Percentiles rank a stretch among this genome's conserved stretches.
phyloP scores from a whole-genome alignment of 2,113 vertebrate genomes.

The Shinisaurus crocodilurus region DNA sequence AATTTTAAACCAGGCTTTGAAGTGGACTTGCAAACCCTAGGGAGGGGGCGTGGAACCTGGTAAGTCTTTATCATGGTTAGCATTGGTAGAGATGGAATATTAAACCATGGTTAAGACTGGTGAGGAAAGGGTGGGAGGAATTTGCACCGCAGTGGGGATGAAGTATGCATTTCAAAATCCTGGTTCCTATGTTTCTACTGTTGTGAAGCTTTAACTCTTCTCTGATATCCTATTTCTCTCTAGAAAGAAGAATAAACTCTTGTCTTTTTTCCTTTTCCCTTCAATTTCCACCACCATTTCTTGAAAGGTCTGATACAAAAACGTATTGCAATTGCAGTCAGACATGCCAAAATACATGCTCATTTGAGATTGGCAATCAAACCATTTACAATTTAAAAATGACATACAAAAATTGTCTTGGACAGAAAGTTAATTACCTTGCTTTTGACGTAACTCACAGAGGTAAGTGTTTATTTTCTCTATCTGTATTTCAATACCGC shows the following conservation, averaged over 20 bases:
- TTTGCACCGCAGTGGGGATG: background rate
- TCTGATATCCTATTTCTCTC: background rate
- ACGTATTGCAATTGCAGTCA: rapidly evolving
- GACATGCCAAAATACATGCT: constrained; percentile 42
- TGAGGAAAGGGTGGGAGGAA: background rate
- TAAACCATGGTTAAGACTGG: background rate
- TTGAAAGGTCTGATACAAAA: constrained; percentile 69
- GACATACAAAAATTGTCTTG: constrained; percentile 68
- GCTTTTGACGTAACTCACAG: constrained; percentile 67
- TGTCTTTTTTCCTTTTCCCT: rapidly evolving
- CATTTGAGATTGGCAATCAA: constrained; percentile 65
- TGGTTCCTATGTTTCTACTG: background rate
- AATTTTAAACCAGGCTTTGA: background rate
- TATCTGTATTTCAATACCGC: background rate
- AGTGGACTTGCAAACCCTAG: background rate
- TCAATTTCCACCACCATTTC: background rate
- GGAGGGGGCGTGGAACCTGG: background rate
- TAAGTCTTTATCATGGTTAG: background rate
- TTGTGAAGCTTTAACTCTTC: background rate
- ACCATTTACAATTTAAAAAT: constrained; percentile 72
- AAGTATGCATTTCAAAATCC: background rate
- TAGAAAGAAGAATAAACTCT: constrained; percentile 2
- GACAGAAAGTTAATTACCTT: constrained; percentile 57
- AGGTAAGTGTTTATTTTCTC: constrained; percentile 67
- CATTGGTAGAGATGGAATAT: background rate